These are phyloP conservation scores for Antedon mediterranea DNA, from an alignment of 53 echinoderm and acorn worm species.

Conservation along the genomic window DNA sequence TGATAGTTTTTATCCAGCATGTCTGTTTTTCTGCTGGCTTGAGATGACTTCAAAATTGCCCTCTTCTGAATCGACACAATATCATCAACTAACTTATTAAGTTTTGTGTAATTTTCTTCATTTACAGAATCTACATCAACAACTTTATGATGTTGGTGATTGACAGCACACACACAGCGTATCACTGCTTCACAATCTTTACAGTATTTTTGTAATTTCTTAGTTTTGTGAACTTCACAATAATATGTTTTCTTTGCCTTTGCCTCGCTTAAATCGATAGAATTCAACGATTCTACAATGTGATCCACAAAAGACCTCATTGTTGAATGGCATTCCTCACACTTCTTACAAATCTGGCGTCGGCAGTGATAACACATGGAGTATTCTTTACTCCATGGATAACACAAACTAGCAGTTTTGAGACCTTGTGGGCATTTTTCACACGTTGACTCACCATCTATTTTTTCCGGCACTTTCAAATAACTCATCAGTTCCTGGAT, in stretches of 20 bases:
- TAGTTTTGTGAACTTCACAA: not conserved
- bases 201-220: not conserved
- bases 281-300: not conserved
- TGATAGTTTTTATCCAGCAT: not conserved
- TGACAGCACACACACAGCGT: not conserved
- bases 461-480: not conserved
- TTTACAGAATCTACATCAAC: not conserved
- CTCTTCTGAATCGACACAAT: not conserved
- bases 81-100: not conserved
- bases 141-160: not conserved
- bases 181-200: not conserved
- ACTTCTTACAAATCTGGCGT: not conserved
- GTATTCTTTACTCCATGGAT: too few species aligned
- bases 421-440: not conserved
- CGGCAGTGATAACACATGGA: not conserved
- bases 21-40: not conserved
- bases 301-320: not conserved
- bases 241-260: not conserved
- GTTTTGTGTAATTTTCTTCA: not conserved
- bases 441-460: not conserved
- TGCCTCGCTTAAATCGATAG: not conserved
- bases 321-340: not conserved
- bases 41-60: not conserved
- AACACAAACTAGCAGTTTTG: not conserved
- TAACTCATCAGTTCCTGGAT: not conserved